phyloP scores from a whole-genome alignment of 1,140 invertebrate genomes.

The Plodia interpunctella region DNA sequence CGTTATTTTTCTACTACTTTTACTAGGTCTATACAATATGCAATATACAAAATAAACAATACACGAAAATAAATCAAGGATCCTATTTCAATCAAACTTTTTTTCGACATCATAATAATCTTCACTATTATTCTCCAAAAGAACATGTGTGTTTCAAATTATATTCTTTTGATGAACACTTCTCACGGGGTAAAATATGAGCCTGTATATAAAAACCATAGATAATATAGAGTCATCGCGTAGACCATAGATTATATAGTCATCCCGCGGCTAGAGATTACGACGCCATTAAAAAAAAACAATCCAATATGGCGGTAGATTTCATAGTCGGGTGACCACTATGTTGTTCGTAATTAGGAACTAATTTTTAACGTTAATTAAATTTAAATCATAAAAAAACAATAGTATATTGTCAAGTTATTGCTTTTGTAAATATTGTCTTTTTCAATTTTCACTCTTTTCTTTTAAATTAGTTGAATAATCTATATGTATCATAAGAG shows the following conservation, averaged over 20 bases:
- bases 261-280: conserved; percentile 31
- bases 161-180: conserved; percentile 7
- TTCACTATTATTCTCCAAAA: neutral
- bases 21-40: too few relatives aligned
- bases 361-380: neutral
- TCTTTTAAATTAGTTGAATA: too few relatives aligned
- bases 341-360: conserved; percentile 7
- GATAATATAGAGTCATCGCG: conserved; percentile 39
- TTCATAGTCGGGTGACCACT: conserved; percentile 15
- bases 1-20: too few relatives aligned
- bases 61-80: too few relatives aligned
- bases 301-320: conserved; percentile 28
- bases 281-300: conserved; percentile 27
- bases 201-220: conserved; percentile 22
- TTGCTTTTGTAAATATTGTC: too few relatives aligned
- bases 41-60: too few relatives aligned
- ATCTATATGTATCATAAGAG: too few relatives aligned
- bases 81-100: too few relatives aligned
- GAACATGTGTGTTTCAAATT: neutral
- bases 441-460: too few relatives aligned
- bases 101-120: neutral
- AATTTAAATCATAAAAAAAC: too few relatives aligned
- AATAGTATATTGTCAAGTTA: too few relatives aligned
- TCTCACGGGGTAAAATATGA: conserved; percentile 11
- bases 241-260: conserved; percentile 40